phyloP scores from a whole-genome alignment of 1,140 invertebrate genomes.

The Drosophila willistoni region DNA sequence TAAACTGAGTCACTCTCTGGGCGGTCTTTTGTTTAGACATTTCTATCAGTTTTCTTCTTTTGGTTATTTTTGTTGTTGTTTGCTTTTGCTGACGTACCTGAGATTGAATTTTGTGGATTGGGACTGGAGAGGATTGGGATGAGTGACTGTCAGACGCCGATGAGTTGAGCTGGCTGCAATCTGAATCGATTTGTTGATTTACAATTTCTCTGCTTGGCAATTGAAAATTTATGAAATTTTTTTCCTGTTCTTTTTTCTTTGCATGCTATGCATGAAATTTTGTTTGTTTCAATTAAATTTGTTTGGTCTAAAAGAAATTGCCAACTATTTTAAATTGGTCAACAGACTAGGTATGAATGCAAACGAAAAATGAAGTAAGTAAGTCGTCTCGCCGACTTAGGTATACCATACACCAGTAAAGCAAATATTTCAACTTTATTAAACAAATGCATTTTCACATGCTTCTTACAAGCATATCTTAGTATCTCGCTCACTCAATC shows the following conservation, averaged over 20 bases:
- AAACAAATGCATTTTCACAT: too few species aligned
- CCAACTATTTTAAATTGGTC: slow-evolving; percentile 2
- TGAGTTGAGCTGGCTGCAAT: slow-evolving; percentile 30
- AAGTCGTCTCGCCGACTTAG: too few species aligned
- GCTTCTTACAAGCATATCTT: too few species aligned
- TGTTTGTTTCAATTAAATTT: slow-evolving; percentile 52
- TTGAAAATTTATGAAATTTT: slow-evolving; percentile 59
- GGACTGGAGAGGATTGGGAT: not conserved
- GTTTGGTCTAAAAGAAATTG: slow-evolving; percentile 41
- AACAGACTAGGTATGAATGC: not conserved
- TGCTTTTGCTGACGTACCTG: slow-evolving; percentile 47
- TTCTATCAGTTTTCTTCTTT: slow-evolving; percentile 46
- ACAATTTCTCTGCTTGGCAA: slow-evolving; percentile 27
- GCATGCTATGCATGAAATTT: slow-evolving; percentile 41
- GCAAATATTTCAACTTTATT: too few species aligned
- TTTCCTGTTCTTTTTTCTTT: not conserved
- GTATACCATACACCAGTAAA: too few species aligned
- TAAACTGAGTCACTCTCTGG: slow-evolving; percentile 31
- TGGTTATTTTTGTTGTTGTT: slow-evolving; percentile 32
- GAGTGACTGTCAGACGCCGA: slow-evolving; percentile 21
- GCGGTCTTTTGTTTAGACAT: slow-evolving; percentile 67
- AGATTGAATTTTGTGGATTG: slow-evolving; percentile 32
- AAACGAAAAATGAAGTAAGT: too few species aligned
- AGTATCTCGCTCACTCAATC: too few species aligned
- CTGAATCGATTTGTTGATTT: slow-evolving; percentile 46